Percentiles rank a stretch among this genome's conserved stretches.
These are phyloP conservation scores for Boloria selene DNA, from an alignment of 2,888 invertebrate species.

Conservation along the genomic window DNA sequence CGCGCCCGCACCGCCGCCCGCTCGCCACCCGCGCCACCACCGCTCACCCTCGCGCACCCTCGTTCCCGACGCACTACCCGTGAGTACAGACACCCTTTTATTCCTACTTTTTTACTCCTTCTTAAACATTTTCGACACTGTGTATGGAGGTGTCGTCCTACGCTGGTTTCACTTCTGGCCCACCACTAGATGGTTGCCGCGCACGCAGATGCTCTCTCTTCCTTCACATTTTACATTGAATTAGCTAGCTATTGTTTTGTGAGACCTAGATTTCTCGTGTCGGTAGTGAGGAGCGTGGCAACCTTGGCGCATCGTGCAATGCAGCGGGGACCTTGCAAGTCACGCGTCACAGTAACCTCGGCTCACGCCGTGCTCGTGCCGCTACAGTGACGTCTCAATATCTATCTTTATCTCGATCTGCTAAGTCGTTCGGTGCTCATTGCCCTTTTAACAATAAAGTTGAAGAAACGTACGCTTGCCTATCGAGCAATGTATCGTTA, in stretches of 20 bases:
- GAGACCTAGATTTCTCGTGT: slow-evolving; percentile 58
- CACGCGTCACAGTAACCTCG: slow-evolving; percentile 83
- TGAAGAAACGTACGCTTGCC: slow-evolving; percentile 7
- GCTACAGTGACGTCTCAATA: slow-evolving; percentile 57
- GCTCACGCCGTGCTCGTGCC: slow-evolving; percentile 74
- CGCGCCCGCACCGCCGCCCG: slow-evolving; percentile 48
- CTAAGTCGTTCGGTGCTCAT: slow-evolving; percentile 57
- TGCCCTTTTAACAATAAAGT: slow-evolving; percentile 46
- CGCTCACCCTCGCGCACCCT: slow-evolving; percentile 44
- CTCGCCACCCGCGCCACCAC: slow-evolving; percentile 48
- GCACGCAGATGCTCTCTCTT: slow-evolving; percentile 30
- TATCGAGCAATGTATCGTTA: slow-evolving; percentile 50
- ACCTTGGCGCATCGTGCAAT: slow-evolving; percentile 83
- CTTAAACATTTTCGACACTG: slow-evolving; percentile 50
- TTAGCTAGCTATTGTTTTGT: slow-evolving; percentile 34
- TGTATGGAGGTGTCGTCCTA: slow-evolving; percentile 60
- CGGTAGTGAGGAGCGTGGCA: slow-evolving; percentile 69
- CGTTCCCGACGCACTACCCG: slow-evolving; percentile 43
- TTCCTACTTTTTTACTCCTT: slow-evolving; percentile 41
- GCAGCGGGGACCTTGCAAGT: slow-evolving; percentile 82
- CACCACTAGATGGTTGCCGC: slow-evolving; percentile 42
- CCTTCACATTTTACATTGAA: slow-evolving; percentile 42
- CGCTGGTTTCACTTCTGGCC: slow-evolving; percentile 70
- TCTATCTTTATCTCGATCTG: slow-evolving; percentile 50
- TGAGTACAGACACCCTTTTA: slow-evolving; percentile 46